Percentiles rank a stretch among this genome's conserved stretches.
Evolutionary conservation across 2,888 invertebrate genomes (phyloP).

Genomic region (Agrenia bidenticulata): DNA sequence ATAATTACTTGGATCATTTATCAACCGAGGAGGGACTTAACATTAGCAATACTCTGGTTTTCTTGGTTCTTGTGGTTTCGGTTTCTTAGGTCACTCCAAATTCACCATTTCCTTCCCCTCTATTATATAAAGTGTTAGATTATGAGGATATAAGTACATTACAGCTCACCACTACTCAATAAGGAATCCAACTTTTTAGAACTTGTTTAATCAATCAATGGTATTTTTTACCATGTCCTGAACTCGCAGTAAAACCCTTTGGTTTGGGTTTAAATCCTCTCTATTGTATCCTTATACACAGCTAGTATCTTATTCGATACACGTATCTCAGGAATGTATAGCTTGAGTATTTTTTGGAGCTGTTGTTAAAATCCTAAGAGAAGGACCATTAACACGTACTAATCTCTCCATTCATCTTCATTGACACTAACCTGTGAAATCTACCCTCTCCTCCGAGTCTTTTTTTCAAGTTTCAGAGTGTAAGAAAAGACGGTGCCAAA

Average conservation of each 20-base stretch:
- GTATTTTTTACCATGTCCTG: not conserved
- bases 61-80: no score
- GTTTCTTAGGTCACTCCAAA: no score
- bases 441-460: conserved; percentile 15
- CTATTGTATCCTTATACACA: no score
- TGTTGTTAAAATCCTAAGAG: conserved; percentile 10
- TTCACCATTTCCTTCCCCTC: no score
- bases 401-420: conserved; percentile 53
- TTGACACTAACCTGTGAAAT: conserved; percentile 53
- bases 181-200: not conserved
- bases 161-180: not conserved
- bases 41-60: no score
- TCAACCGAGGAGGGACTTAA: conserved; percentile 28
- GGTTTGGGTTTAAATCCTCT: no score
- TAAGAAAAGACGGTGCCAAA: not conserved
- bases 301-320: no score
- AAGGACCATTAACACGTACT: conserved; percentile 52
- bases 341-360: not conserved
- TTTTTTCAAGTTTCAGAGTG: not conserved
- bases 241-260: not conserved
- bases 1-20: conserved; percentile 47
- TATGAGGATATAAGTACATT: no score
- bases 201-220: conserved; percentile 48
- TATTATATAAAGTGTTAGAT: no score
- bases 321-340: not conserved